Conservation (phyloP, 2,113 vertebrate genomes). For the Pampusana beccarii region DNA sequence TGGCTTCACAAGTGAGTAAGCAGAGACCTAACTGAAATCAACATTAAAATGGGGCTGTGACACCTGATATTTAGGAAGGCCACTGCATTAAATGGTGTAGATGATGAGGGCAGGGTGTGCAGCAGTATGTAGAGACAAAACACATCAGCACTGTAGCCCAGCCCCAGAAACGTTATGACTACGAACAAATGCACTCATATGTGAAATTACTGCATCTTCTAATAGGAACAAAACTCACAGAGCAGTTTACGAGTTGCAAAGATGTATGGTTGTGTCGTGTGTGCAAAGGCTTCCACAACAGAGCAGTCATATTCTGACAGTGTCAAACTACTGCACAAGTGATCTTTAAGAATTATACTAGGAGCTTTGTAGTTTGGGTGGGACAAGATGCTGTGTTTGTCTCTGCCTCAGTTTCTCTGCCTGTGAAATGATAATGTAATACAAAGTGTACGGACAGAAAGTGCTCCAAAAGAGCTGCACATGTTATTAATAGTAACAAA, state of each 20-base stretch:
- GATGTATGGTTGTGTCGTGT: not conserved
- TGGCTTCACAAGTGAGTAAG: not conserved
- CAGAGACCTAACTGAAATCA: not conserved
- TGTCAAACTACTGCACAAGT: not conserved
- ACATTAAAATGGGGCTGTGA: not conserved
- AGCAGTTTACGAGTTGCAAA: not conserved
- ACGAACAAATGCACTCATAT: not conserved
- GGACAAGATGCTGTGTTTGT: not conserved
- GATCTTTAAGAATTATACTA: not conserved
- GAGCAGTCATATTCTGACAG: not conserved
- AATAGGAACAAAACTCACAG: not conserved
- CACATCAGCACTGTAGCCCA: not conserved
- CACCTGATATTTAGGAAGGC: not conserved
- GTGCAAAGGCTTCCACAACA: not conserved
- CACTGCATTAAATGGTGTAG: not conserved
- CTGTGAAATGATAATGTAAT: not conserved
- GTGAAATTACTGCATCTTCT: not conserved
- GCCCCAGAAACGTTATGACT: not conserved
- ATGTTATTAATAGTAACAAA: not conserved
- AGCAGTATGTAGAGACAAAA: not conserved
- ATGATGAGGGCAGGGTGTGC: not conserved
- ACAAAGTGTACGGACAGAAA: not conserved
- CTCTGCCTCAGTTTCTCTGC: not conserved
- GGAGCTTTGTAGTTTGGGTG: not conserved
- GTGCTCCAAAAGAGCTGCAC: not conserved